These are phyloP conservation scores for Microtus pennsylvanicus DNA, from an alignment of 2,113 vertebrate genomes.

Conservation along the genomic window DNA sequence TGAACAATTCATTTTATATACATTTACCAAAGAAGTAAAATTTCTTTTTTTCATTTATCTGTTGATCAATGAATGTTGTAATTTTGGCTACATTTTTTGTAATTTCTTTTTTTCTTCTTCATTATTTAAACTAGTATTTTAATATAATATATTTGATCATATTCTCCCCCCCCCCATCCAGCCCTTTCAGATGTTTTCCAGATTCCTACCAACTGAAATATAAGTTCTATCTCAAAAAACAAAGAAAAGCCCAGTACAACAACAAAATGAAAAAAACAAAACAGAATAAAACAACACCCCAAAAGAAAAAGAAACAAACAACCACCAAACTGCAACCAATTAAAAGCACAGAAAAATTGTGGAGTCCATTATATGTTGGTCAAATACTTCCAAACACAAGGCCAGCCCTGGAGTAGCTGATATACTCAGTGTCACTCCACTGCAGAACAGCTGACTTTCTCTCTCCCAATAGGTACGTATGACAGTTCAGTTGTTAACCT, in stretches of 20 bases:
- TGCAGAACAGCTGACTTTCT: background rate
- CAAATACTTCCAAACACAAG: background rate
- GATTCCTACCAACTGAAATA: background rate
- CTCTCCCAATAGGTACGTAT: background rate
- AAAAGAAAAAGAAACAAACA: background rate
- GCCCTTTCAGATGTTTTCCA: background rate
- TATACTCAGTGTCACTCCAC: background rate
- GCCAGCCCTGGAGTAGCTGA: background rate
- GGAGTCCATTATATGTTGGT: background rate
- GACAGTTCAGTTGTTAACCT: background rate
- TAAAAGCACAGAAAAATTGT: background rate
- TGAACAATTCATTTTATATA: background rate
- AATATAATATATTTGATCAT: background rate
- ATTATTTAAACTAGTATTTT: background rate
- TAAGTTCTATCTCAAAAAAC: background rate
- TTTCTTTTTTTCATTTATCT: slow-evolving; percentile 14
- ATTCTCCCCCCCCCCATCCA: background rate
- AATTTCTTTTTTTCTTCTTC: background rate
- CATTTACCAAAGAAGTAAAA: background rate
- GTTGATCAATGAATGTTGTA: background rate
- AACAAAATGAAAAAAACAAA: background rate
- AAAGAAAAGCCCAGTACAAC: background rate
- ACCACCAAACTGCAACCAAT: background rate
- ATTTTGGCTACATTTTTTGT: background rate
- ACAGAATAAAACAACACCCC: background rate